Evolutionary conservation across 2,113 vertebrate species (phyloP), one percentile per base, ranked within the genome.

Genomic region (Hemibagrus wyckioides): DNA sequence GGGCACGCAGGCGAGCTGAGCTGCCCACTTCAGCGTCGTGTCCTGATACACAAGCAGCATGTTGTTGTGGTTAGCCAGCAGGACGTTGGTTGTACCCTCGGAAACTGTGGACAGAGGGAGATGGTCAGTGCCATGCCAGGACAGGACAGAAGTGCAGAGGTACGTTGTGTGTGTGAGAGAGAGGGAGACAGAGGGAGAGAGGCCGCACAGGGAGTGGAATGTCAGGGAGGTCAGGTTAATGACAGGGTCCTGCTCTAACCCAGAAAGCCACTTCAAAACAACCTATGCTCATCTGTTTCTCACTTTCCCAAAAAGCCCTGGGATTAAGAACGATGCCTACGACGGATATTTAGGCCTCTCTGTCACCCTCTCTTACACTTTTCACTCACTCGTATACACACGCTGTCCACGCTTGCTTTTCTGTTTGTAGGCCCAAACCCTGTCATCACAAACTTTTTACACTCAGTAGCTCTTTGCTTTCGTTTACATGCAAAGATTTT

Each of bases 41-140:
- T 98, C 97, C 93, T 99, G 97, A 94, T 98, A 99, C 87, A 99
- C 91, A 90, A 97, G 96, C 92, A 99, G 92, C 94, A 97, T 96
- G 92, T 94, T 96, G 91, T 92, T 97, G 85, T 99, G 97, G 94
- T 97, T 99, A 80, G 96, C 97, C 79, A 99, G 92, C 88, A 99
- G 92, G 89, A 96, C 94, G 92, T 97, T 98, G 93, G 94, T 93
- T 80, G 95, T 96, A 92, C 97, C 97, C 90, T 99, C 97, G 59
- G 91, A 96, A 90, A 98, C 98, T 99, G 92, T 87, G 90, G 23
- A 48, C 54, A 57, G 83, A 33, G 3, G 81, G 36, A 85, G 30
- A 85, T 48, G 79, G 54, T 81, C 57, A 86, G 39, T 15, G 83
- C 1, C 28, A 69, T 3, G n/a, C 28, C 39, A 79, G 48, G 63